phyloP scores from a whole-genome alignment of 2,888 invertebrate genomes.

The Drosophila nigricruria region DNA sequence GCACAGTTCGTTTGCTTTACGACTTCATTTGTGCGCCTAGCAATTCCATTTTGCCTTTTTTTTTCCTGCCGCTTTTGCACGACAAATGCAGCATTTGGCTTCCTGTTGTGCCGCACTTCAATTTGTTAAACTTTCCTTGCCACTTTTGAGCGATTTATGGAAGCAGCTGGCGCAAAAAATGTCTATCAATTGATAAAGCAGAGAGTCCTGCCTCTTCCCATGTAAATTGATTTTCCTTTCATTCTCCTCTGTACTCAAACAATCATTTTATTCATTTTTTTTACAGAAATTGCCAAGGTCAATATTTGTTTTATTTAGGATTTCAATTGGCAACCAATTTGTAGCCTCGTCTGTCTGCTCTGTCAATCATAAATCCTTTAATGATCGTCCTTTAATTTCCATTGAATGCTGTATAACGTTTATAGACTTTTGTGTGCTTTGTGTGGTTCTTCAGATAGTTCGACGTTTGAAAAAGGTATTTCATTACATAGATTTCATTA shows the following conservation, averaged over 20 bases:
- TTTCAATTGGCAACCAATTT: constrained; percentile 13
- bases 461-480: constrained; percentile 12
- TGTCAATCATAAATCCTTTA: neutral
- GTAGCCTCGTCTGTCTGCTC: neutral
- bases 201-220: constrained; percentile 29
- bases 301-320: constrained; percentile 17
- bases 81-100: constrained; percentile 55
- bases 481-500: constrained; percentile 18
- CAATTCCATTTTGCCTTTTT: constrained; percentile 62
- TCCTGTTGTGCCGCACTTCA: constrained; percentile 53
- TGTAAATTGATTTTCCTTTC: constrained; percentile 62
- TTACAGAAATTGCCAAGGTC: constrained; percentile 17
- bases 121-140: constrained; percentile 77
- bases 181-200: constrained; percentile 67
- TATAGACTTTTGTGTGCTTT: neutral
- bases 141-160: constrained; percentile 79
- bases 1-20: constrained; percentile 71
- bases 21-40: constrained; percentile 76
- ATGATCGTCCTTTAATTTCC: neutral
- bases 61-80: constrained; percentile 28
- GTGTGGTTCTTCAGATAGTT: neutral
- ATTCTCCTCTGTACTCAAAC: neutral
- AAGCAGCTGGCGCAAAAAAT: constrained; percentile 47
- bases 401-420: no score
- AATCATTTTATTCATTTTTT: constrained; percentile 22